phyloP scores from a whole-genome alignment of 2,888 invertebrate genomes.

The Clistopyga incitator region DNA sequence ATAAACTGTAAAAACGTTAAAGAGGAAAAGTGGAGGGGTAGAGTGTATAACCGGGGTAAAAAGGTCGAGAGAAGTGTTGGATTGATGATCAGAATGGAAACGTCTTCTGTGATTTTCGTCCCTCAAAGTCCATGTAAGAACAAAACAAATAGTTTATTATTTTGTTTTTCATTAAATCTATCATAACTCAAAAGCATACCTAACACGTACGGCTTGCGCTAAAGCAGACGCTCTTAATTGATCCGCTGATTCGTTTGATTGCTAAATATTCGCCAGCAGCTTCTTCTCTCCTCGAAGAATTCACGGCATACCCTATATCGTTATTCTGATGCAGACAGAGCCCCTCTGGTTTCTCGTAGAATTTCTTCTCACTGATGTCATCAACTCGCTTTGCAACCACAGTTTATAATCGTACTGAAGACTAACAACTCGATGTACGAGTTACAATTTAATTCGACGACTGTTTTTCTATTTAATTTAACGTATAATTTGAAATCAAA shows the following conservation, averaged over 20 bases:
- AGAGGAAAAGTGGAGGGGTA: constrained; percentile 7
- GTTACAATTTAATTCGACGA: constrained; percentile 11
- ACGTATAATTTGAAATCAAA: not conserved
- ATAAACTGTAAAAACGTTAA: constrained; percentile 24
- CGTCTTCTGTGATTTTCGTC: constrained; percentile 72
- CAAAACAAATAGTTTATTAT: constrained; percentile 33
- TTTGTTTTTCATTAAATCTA: not conserved
- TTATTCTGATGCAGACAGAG: not conserved
- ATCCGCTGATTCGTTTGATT: constrained; percentile 61
- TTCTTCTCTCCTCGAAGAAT: constrained; percentile 55
- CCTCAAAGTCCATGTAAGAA: constrained; percentile 78
- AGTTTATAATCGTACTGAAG: constrained; percentile 7
- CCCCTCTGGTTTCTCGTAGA: constrained; percentile 57
- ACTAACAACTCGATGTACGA: constrained; percentile 17
- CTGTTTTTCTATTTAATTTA: constrained; percentile 1
- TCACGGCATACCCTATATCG: constrained; percentile 36
- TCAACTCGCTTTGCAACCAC: constrained; percentile 52
- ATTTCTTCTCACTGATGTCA: constrained; percentile 67
- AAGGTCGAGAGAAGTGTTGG: constrained; percentile 41
- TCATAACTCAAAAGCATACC: not conserved
- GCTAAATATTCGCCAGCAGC: constrained; percentile 61
- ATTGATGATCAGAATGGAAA: constrained; percentile 74
- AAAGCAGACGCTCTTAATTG: constrained; percentile 46
- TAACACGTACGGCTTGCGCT: not conserved
- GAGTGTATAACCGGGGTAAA: constrained; percentile 21